These are phyloP conservation scores for Leucania comma DNA, from an alignment of 2,888 invertebrate species.

Conservation along the genomic window DNA sequence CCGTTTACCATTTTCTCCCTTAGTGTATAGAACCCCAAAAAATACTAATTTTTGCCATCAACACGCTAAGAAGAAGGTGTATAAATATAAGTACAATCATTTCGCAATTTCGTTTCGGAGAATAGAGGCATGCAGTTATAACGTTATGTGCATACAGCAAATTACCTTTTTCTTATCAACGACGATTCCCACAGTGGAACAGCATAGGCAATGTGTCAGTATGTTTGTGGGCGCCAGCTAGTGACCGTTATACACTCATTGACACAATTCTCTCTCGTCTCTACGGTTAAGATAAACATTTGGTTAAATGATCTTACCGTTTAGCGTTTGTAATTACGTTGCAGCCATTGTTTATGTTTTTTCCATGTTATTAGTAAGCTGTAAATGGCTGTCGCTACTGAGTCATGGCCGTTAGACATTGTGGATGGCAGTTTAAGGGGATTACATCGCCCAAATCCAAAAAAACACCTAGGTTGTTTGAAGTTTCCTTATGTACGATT, in stretches of 20 bases:
- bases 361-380: not conserved
- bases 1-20: no score
- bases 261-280: constrained; percentile 27
- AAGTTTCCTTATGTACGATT: no score
- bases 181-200: constrained; percentile 28
- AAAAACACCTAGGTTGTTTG: no score
- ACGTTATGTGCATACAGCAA: not conserved
- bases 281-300: constrained; percentile 33
- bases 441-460: no score
- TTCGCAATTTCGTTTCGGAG: not conserved
- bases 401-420: not conserved
- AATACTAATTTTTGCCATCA: no score
- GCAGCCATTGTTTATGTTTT: constrained; percentile 5
- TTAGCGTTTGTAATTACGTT: constrained; percentile 14
- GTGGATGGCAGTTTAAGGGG: not conserved
- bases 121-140: not conserved
- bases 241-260: constrained; percentile 40
- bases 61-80: not conserved
- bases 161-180: constrained; percentile 12
- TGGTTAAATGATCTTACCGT: constrained; percentile 11
- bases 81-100: not conserved
- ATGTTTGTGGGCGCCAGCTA: constrained; percentile 30
- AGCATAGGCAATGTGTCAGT: constrained; percentile 41
- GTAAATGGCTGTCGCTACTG: not conserved
- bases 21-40: no score